Evolutionary conservation across 2,888 invertebrate genomes (phyloP), one percentile per base, ranked within the genome.

Genomic region (Calliopum simillimum): DNA sequence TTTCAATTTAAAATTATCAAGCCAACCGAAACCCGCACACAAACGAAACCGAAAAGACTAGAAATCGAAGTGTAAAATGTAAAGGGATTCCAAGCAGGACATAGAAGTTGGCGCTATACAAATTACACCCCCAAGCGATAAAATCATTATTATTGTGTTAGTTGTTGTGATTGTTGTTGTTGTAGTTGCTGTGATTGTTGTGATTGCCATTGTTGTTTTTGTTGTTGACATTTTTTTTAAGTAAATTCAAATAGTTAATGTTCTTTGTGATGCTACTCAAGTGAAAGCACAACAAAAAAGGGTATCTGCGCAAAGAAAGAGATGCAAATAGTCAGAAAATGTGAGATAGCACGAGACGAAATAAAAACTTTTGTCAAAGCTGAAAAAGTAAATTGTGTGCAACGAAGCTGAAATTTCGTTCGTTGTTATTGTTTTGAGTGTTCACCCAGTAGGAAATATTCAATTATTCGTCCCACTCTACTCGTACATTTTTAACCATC

Each of bases 221-320:
- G 62, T 12, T 69, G 64, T 67, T 68, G 69, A 46, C 53, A 65
- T 70, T 59, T 65, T 70, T 70, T 70, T 41, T 61, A 33, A 46
- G 56, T 46, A 44, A 61, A 58, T 49, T 49, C 58, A 12, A 41
- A 61, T 41, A 59, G 55, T 23, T 44, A 49, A 61, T 66, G 72
- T 74, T 73, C 80, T 81, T 78, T 81, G 79, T 82, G 82, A 78
- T 78, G 83, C 83, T 78, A 84, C 79, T 84, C 84, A 82, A 83
- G 80, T 83, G 84, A 80, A 80, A 82, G 78, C 78, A 79, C 81
- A 80, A 79, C 82, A 82, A 5, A 82, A 82, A 59, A n/a, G n/a
- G n/a, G 59, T 43, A 16, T 59, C 33, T 33, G 58, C 16, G 43
- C 59, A 12, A 8, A n/a, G 33, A 6, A 63, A 71, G 53, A 64